Percentiles rank a stretch among this genome's conserved stretches.
phyloP scores from a whole-genome alignment of 2,113 vertebrate species.

The Cariama cristata region DNA sequence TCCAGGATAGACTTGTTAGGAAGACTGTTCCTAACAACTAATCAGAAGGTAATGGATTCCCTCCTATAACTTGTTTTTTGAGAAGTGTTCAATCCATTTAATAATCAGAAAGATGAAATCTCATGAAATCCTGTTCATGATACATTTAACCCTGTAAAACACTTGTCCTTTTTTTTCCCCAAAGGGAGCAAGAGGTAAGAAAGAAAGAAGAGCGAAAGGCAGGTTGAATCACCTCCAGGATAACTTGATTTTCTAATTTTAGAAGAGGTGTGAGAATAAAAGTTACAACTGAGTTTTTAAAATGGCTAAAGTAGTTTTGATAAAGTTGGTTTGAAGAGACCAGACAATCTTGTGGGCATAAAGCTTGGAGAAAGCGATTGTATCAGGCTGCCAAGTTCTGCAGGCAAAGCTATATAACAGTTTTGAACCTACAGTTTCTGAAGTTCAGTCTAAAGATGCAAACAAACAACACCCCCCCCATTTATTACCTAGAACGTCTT shows the following conservation, averaged over 20 bases:
- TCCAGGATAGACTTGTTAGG: not conserved
- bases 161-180: not conserved
- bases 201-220: not conserved
- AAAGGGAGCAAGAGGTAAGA: not conserved
- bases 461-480: rapidly evolving
- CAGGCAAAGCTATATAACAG: not conserved
- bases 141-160: not conserved
- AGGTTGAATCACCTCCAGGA: not conserved
- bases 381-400: not conserved
- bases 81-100: not conserved
- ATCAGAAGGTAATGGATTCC: not conserved
- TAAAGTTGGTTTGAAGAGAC: not conserved
- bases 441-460: not conserved
- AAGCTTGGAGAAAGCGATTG: not conserved
- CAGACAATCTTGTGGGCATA: not conserved
- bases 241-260: not conserved
- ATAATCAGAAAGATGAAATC: not conserved
- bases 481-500: not conserved
- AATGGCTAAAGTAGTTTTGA: not conserved
- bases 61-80: not conserved
- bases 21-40: not conserved
- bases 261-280: not conserved
- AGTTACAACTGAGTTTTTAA: not conserved
- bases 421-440: not conserved
- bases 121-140: not conserved